Evolutionary conservation across 1,140 invertebrate genomes (phyloP).

Genomic region (Pygmarrhopalites habei): DNA sequence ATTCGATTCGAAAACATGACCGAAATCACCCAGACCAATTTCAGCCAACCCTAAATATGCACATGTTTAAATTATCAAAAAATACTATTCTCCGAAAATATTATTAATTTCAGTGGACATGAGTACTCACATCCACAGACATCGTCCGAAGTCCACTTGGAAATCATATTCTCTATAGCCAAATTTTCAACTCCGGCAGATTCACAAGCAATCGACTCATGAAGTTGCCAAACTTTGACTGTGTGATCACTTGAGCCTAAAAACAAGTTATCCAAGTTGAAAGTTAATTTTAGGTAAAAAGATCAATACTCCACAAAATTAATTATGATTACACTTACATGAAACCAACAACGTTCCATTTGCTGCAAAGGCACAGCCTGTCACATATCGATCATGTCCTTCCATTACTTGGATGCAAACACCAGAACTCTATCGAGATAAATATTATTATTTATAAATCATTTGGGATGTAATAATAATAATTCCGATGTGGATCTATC

Average conservation of each 20-base stretch:
- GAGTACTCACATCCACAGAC: no score
- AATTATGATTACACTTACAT: conserved; percentile 47
- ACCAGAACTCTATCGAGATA: conserved; percentile 39
- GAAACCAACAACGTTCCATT: conserved; percentile 58
- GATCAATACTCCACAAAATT: no score
- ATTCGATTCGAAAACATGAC: conserved; percentile 46
- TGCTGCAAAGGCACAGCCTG: conserved; percentile 60
- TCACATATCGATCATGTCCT: conserved; percentile 62
- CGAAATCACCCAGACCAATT: conserved; percentile 50
- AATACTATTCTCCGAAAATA: no score
- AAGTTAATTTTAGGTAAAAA: no score
- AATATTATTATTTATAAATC: conserved; percentile 7
- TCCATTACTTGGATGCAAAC: conserved; percentile 48
- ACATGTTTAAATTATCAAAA: no score
- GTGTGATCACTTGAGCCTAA: conserved; percentile 64
- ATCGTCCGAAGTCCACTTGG: conserved; percentile 54
- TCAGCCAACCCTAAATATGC: no score
- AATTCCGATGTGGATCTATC: not conserved
- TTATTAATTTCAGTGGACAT: no score
- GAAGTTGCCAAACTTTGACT: conserved; percentile 58
- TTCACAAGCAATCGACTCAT: conserved; percentile 33
- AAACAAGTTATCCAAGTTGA: no score
- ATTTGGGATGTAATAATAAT: not conserved
- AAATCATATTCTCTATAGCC: conserved; percentile 36
- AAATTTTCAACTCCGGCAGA: conserved; percentile 32